These are phyloP conservation scores for Agrochola macilenta DNA, from an alignment of 2,888 invertebrate species.

Conservation along the genomic window DNA sequence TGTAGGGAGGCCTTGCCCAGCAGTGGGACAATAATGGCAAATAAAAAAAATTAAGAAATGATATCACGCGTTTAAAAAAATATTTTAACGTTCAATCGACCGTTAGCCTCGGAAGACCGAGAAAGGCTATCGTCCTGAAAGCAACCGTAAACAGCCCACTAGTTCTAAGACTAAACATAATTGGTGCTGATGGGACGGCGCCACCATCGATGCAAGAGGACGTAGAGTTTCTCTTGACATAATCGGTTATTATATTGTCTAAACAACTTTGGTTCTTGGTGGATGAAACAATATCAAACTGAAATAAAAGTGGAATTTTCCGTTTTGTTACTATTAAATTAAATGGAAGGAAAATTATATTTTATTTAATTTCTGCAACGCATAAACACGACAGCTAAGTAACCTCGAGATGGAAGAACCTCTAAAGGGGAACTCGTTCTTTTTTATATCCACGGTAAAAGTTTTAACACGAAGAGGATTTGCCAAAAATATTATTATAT, in stretches of 20 bases:
- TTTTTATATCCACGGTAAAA: neutral
- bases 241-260: neutral
- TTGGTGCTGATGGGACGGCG: too few species aligned
- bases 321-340: constrained; percentile 8
- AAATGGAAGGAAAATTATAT: neutral
- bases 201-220: too few species aligned
- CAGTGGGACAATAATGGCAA: neutral
- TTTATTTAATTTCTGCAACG: neutral
- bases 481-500: too few species aligned
- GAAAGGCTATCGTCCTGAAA: neutral
- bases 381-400: neutral
- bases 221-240: neutral
- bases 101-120: neutral
- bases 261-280: neutral
- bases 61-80: neutral
- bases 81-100: neutral
- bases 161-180: neutral
- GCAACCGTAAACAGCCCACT: neutral
- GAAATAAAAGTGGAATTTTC: neutral
- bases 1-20: neutral
- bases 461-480: neutral
- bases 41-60: neutral
- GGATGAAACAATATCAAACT: neutral
- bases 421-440: neutral
- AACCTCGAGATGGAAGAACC: neutral